Evolutionary conservation across 2,113 vertebrate genomes (phyloP), one percentile per base, ranked within the genome.

Genomic region (Lepus europaeus): DNA sequence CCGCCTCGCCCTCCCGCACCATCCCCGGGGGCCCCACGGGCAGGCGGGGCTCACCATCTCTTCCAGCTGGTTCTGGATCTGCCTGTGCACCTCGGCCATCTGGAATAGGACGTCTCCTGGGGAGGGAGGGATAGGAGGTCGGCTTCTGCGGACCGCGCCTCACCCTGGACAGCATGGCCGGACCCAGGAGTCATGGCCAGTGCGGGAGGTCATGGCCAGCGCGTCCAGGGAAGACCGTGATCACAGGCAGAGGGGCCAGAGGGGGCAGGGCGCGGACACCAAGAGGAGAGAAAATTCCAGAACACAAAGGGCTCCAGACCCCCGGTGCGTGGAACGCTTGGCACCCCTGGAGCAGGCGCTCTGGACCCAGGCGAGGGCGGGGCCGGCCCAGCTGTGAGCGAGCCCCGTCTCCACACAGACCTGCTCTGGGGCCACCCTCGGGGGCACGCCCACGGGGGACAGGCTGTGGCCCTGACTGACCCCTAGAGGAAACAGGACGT

Each of bases 21-120:
- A n/a, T 45, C 45, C 39, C n/a, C 23, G 16, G 33, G 59, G 25
- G 12, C 12, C 49, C 39, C 6, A 12, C 0, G 14, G 13, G 5
- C 9, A 33, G 17, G 56, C 36, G 10, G 53, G 56, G 98, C 99
- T 99, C 98, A 99, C 99, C 99, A 99, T 99, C 94, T 99, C 99
- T 89, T 99, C 99, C 69, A 99, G 97, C 97, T 99, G 99, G 97
- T 99, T 99, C 97, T 99, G 99, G 97, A 99, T 99, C 98, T 99
- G 99, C 96, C 99, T 97, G 98, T 99, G 99, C 87, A 99, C 99
- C 91, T 99, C 99, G 0, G 99, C 99, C 99, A 99, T 99, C 98
- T 99, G 99, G 98, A 99, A 99, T 20, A 99, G 99, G n/a, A 99
- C 99, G 0, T 99, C 99, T 97, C 99, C 99, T 99, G 98, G n/a